Evolutionary conservation across 2,888 invertebrate species (phyloP).

Genomic region (Orthonevra nobilis): DNA sequence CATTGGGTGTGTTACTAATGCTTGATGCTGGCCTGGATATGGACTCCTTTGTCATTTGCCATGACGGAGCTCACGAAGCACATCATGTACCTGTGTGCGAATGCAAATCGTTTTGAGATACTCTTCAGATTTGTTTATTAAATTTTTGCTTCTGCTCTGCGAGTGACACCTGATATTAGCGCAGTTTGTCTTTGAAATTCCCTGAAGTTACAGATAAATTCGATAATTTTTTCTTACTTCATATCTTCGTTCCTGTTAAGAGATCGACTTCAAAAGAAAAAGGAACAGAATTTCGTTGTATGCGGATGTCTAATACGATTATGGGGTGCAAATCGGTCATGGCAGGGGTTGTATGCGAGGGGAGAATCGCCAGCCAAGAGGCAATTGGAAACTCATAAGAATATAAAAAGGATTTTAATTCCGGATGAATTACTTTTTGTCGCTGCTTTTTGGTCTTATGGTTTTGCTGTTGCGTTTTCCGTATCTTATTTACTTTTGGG

Average conservation of each 20-base stretch:
- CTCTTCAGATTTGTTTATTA: constrained; percentile 43
- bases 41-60: constrained; percentile 46
- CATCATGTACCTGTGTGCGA: constrained; percentile 40
- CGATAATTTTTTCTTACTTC: constrained; percentile 50
- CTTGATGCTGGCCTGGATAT: constrained; percentile 11
- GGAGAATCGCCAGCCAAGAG: constrained; percentile 1
- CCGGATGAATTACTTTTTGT: constrained; percentile 59
- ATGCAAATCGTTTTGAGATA: constrained; percentile 62
- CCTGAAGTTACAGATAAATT: constrained; percentile 64
- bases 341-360: not conserved
- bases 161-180: constrained; percentile 67
- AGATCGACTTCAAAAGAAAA: constrained; percentile 45
- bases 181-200: constrained; percentile 50
- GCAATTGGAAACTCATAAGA: constrained; percentile 33
- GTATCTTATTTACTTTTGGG: constrained; percentile 44
- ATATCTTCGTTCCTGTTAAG: constrained; percentile 7
- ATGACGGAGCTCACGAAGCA: not conserved
- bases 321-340: constrained; percentile 38
- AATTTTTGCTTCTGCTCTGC: constrained; percentile 65
- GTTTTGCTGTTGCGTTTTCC: constrained; percentile 21
- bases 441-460: constrained; percentile 26
- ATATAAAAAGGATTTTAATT: constrained; percentile 45
- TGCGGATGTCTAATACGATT: constrained; percentile 63
- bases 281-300: constrained; percentile 20
- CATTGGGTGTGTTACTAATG: constrained; percentile 52